phyloP scores from a whole-genome alignment of 2,797 vertebrate species.

The Craterocephalus amniculus region DNA sequence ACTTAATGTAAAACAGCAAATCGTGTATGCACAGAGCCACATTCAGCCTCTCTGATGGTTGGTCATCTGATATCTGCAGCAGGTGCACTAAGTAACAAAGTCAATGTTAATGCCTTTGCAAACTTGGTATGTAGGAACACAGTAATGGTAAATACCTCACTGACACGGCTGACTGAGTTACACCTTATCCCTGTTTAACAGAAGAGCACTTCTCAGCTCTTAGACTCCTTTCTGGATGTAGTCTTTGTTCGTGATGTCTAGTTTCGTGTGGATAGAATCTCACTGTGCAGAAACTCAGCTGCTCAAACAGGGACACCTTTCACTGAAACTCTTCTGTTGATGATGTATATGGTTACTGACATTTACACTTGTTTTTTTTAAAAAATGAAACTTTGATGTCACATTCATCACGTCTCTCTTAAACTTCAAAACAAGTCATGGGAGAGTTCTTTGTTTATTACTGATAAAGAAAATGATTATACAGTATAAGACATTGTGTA shows the following conservation, averaged over 20 bases:
- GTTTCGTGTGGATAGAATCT: slow-evolving; percentile 44
- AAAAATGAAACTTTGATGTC: no score
- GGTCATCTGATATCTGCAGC: slow-evolving; percentile 60
- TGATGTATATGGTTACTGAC: slow-evolving; percentile 25
- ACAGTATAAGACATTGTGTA: not conserved
- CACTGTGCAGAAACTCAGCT: slow-evolving; percentile 26
- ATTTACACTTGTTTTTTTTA: slow-evolving; percentile 16
- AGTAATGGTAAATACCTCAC: slow-evolving; percentile 53
- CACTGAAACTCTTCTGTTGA: slow-evolving; percentile 24
- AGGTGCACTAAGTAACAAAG: slow-evolving; percentile 65
- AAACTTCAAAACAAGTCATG: no score
- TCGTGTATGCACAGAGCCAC: slow-evolving; percentile 20
- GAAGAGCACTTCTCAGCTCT: slow-evolving; percentile 44
- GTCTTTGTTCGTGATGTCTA: slow-evolving; percentile 40
- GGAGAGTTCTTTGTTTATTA: not conserved
- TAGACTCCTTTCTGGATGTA: slow-evolving; percentile 31
- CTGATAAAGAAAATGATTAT: not conserved
- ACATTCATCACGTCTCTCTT: no score
- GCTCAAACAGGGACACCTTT: slow-evolving; percentile 21
- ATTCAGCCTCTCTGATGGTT: slow-evolving; percentile 47
- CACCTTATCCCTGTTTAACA: slow-evolving; percentile 61
- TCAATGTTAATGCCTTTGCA: slow-evolving; percentile 57
- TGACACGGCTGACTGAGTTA: slow-evolving; percentile 62
- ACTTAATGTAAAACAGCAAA: slow-evolving; percentile 3
- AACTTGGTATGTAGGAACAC: slow-evolving; percentile 52